Evolutionary conservation across 2,797 vertebrate species (phyloP).

Genomic region (Enteromius mattozi): DNA sequence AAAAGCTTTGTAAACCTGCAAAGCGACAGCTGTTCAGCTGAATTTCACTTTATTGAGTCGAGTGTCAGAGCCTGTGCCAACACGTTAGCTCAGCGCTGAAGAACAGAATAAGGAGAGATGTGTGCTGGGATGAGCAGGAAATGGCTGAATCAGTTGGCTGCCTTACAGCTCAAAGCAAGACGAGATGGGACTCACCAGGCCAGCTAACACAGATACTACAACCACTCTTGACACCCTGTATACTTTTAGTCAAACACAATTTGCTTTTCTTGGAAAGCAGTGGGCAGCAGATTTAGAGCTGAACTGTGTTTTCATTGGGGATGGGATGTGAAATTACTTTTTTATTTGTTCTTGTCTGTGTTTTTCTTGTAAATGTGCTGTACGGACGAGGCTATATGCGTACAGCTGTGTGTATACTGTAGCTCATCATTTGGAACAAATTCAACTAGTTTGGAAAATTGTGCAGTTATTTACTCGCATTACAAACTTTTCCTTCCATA

Average conservation of each 20-base stretch:
- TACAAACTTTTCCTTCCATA: neutral
- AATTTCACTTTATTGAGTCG: conserved; percentile 75
- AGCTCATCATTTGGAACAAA: neutral
- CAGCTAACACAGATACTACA: conserved; percentile 63
- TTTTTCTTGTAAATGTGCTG: neutral
- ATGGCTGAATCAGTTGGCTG: conserved; percentile 66
- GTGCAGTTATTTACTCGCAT: neutral
- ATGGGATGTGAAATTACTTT: conserved; percentile 10
- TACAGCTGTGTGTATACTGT: neutral
- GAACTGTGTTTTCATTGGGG: neutral
- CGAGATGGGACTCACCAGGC: conserved; percentile 54
- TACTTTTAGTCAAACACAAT: conserved; percentile 50
- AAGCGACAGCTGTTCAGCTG: conserved; percentile 76
- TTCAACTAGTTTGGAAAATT: neutral
- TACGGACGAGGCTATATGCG: neutral
- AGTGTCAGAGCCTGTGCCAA: conserved; percentile 68
- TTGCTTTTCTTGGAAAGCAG: conserved; percentile 39
- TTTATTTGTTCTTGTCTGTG: neutral
- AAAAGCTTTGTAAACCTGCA: conserved; percentile 70
- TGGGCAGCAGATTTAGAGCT: conserved; percentile 14
- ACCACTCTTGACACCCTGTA: conserved; percentile 33
- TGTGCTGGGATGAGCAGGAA: conserved; percentile 57
- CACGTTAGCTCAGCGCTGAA: conserved; percentile 67
- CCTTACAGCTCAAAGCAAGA: conserved; percentile 62
- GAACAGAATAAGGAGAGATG: conserved; percentile 72